These are phyloP conservation scores for Drosophila fungiperda DNA, from an alignment of 2,888 invertebrate species.

Conservation along the genomic window DNA sequence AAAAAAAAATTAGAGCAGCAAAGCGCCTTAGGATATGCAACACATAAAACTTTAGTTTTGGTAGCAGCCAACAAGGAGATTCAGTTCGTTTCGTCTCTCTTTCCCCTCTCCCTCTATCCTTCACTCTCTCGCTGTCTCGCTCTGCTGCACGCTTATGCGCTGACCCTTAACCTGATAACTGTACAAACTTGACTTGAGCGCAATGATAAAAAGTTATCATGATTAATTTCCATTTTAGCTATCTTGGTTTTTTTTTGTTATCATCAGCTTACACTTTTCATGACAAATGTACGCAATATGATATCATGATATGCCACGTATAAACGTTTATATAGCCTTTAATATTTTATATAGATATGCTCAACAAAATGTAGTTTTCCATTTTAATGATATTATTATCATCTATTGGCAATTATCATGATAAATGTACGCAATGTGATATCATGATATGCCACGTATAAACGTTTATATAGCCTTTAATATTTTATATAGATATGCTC, in stretches of 20 bases:
- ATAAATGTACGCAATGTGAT: background rate
- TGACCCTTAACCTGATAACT: slow-evolving; percentile 18
- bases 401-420: background rate
- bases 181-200: background rate
- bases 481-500: background rate
- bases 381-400: background rate
- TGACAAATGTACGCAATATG: background rate
- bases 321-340: background rate
- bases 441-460: background rate
- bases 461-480: background rate
- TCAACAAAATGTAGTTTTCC: background rate
- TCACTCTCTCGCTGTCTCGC: background rate
- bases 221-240: background rate
- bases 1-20: slow-evolving; percentile 68
- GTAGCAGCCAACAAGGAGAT: slow-evolving; percentile 22
- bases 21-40: slow-evolving; percentile 75
- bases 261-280: background rate
- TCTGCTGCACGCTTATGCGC: slow-evolving; percentile 29
- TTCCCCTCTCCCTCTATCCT: background rate
- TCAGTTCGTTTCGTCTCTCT: slow-evolving; percentile 4
- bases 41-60: slow-evolving; percentile 67
- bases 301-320: background rate
- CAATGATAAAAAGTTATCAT: background rate
- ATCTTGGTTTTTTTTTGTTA: background rate
- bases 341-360: background rate